Conservation (phyloP, 1,140 invertebrate genomes). For the Diorhabda carinulata region DNA sequence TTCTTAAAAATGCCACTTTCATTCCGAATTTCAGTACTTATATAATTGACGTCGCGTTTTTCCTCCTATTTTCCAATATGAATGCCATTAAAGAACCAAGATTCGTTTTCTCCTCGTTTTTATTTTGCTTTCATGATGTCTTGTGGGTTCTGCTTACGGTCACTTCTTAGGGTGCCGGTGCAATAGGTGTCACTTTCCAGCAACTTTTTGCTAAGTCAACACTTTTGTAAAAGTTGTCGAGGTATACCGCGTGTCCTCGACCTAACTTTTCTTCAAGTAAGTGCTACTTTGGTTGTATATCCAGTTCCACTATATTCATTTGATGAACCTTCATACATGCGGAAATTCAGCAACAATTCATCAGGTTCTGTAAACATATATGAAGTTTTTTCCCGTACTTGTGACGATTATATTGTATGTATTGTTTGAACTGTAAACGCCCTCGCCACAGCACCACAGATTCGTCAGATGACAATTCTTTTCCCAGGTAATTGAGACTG, state of each 20-base stretch:
- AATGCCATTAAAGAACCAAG: too few species aligned
- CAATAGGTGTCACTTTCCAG: constrained; percentile 37
- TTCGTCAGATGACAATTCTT: constrained; percentile 3
- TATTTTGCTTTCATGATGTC: constrained; percentile 26
- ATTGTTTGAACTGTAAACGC: constrained; percentile 4
- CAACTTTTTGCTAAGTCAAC: constrained; percentile 29
- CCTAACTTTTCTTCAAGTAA: not conserved
- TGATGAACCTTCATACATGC: not conserved
- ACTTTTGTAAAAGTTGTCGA: constrained; percentile 44
- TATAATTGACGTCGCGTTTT: too few species aligned
- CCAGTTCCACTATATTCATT: not conserved
- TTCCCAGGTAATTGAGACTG: constrained; percentile 10
- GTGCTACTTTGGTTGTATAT: not conserved
- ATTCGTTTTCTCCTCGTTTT: too few species aligned
- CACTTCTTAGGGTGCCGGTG: constrained; percentile 37
- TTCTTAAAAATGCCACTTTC: too few species aligned
- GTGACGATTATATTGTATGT: constrained; percentile 8
- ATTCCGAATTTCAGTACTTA: too few species aligned
- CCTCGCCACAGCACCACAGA: constrained; percentile 8
- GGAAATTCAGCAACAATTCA: not conserved
- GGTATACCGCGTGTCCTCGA: constrained; percentile 39
- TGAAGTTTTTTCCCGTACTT: not conserved
- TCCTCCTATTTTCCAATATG: too few species aligned
- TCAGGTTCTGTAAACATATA: constrained; percentile 8
- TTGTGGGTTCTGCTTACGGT: constrained; percentile 35